Percentiles rank a stretch among this genome's conserved stretches.
These are phyloP conservation scores for Toxotes jaculatrix DNA, from an alignment of 2,113 vertebrate genomes.

Conservation along the genomic window DNA sequence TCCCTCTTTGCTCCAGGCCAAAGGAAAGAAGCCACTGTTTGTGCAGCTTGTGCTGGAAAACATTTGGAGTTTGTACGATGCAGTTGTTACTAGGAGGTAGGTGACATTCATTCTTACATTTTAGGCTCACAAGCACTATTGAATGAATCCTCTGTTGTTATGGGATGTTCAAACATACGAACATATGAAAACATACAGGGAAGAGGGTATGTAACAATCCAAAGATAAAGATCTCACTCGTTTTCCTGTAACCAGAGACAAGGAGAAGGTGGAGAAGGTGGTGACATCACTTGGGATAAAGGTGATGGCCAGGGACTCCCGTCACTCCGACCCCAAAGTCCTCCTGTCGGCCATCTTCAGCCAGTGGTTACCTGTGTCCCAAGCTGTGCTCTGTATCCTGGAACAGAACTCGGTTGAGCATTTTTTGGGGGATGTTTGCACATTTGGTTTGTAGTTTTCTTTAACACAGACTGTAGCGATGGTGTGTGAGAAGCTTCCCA, in stretches of 20 bases:
- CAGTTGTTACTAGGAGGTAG: conserved; percentile 91
- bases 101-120: background rate
- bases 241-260: conserved; percentile 85
- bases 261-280: conserved; percentile 95
- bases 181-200: too few species aligned
- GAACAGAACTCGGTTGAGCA: background rate
- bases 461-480: conserved; percentile 84
- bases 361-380: conserved; percentile 95
- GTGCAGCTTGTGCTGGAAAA: conserved; percentile 97
- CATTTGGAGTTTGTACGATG: conserved; percentile 98
- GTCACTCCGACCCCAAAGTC: conserved; percentile 93
- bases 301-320: conserved; percentile 89
- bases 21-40: conserved; percentile 97
- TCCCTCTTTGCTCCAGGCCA: conserved; percentile 83
- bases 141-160: too few species aligned
- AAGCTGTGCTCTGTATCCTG: conserved; percentile 95
- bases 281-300: conserved; percentile 90
- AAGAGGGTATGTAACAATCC: too few species aligned
- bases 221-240: background rate
- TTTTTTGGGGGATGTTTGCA: background rate
- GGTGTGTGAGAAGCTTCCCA: conserved; percentile 95
- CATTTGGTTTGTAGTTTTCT: conserved; percentile 11
- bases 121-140: background rate
- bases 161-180: too few species aligned
- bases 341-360: conserved; percentile 94